phyloP scores from a whole-genome alignment of 2,113 vertebrate species.

The Periophthalmus modestus region DNA sequence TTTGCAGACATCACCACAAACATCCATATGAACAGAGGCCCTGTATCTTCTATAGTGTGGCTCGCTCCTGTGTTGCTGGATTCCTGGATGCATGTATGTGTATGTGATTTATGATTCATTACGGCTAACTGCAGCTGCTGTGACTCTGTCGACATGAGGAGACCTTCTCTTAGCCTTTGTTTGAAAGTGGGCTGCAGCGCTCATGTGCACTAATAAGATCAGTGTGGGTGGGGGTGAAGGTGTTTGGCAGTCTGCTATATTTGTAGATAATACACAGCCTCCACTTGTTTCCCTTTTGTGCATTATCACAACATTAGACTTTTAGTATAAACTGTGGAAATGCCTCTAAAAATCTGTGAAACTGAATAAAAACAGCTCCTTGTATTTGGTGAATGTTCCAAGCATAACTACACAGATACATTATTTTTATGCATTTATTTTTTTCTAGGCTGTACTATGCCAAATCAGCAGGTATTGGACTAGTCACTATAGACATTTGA shows the following conservation, averaged over 20 bases:
- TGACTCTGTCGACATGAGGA: not conserved
- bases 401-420: not conserved
- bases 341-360: not conserved
- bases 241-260: slow-evolving; percentile 14
- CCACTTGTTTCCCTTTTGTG: not conserved
- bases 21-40: too few relatives aligned
- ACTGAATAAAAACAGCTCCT: slow-evolving; percentile 21
- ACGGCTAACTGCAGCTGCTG: not conserved
- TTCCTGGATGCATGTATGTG: not conserved
- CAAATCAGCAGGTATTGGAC: too few relatives aligned
- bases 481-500: slow-evolving; percentile 37
- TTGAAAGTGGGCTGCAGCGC: not conserved
- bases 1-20: too few relatives aligned
- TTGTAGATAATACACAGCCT: not conserved
- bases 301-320: not conserved
- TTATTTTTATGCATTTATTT: too few relatives aligned
- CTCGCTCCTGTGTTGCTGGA: not conserved
- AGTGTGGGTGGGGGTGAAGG: slow-evolving; percentile 3
- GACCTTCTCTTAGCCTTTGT: slow-evolving; percentile 6
- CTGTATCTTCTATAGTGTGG: not conserved
- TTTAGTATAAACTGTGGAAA: not conserved
- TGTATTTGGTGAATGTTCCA: slow-evolving; percentile 13
- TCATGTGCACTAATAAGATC: slow-evolving; percentile 10
- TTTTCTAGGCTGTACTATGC: too few relatives aligned
- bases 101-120: slow-evolving; percentile 16